Conservation (phyloP, 2,113 vertebrate genomes). For the Mellivora capensis region DNA sequence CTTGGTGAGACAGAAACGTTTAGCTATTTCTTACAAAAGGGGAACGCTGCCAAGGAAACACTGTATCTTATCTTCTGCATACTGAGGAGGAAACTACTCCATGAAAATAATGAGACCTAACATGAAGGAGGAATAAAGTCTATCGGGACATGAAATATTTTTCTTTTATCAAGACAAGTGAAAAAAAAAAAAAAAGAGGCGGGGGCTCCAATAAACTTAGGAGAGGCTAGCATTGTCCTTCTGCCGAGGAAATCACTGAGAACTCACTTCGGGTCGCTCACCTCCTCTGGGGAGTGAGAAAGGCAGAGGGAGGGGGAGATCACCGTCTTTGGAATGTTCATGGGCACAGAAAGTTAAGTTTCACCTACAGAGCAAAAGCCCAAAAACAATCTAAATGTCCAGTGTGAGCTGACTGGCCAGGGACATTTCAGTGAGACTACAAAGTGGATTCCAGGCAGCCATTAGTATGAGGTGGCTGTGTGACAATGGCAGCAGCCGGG, state of each 20-base stretch:
- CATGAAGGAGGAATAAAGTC: neutral
- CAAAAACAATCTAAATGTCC: neutral
- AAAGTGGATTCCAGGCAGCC: neutral
- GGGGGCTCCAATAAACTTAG: neutral
- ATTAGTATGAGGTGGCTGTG: fast-evolving
- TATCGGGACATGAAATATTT: neutral
- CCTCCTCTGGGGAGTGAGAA: neutral
- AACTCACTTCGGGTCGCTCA: neutral
- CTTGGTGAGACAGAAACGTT: neutral
- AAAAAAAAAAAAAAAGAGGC: neutral
- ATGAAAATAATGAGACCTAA: neutral
- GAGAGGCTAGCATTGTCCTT: neutral
- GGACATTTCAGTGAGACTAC: neutral
- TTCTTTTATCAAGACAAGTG: neutral
- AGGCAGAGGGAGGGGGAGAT: neutral
- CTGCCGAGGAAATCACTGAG: neutral
- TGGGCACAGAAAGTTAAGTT: neutral
- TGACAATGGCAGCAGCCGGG: fast-evolving
- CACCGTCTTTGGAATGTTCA: neutral
- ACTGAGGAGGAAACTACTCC: slow-evolving; percentile 8
- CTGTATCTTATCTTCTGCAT: slow-evolving; percentile 40
- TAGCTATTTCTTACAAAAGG: neutral
- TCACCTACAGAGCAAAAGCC: neutral
- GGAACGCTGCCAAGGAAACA: slow-evolving; percentile 29
- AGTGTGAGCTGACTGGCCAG: too few relatives aligned